Percentiles rank a stretch among this genome's conserved stretches.
Evolutionary conservation across 2,888 invertebrate species (phyloP).

Genomic region (Dynastes tityus): DNA sequence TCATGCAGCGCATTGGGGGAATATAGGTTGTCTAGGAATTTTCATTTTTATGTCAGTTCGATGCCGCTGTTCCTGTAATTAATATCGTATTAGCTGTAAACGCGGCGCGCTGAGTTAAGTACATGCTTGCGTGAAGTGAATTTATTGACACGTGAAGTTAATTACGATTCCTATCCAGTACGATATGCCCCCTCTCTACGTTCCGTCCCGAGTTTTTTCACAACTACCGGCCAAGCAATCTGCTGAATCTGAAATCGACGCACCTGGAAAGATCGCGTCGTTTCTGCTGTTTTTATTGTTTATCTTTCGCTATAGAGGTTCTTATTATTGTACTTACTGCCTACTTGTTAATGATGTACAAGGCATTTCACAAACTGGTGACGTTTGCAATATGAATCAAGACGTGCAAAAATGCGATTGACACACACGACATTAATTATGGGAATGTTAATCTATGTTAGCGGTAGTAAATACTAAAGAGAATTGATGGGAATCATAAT

Average conservation of each 20-base stretch:
- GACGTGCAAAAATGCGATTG: too few relatives aligned
- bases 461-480: too few relatives aligned
- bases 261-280: not conserved
- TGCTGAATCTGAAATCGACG: conserved; percentile 24
- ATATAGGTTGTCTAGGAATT: conserved; percentile 40
- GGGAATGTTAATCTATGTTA: too few relatives aligned
- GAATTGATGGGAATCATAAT: too few relatives aligned
- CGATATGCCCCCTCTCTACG: not conserved
- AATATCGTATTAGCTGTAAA: conserved; percentile 44
- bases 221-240: not conserved
- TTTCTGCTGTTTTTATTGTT: not conserved
- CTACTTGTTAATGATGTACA: too few relatives aligned
- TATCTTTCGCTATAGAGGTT: not conserved
- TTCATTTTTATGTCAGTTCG: conserved; percentile 37
- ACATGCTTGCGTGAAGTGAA: conserved; percentile 45
- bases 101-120: conserved; percentile 29
- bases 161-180: conserved; percentile 37
- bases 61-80: conserved; percentile 40
- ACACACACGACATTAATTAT: too few relatives aligned
- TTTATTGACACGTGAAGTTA: conserved; percentile 46
- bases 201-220: conserved; percentile 2
- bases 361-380: too few relatives aligned
- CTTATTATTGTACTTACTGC: too few relatives aligned
- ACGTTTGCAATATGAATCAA: too few relatives aligned
- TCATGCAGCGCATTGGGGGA: conserved; percentile 22